phyloP scores from a whole-genome alignment of 2,888 invertebrate species.

The Creontiades dilutus region DNA sequence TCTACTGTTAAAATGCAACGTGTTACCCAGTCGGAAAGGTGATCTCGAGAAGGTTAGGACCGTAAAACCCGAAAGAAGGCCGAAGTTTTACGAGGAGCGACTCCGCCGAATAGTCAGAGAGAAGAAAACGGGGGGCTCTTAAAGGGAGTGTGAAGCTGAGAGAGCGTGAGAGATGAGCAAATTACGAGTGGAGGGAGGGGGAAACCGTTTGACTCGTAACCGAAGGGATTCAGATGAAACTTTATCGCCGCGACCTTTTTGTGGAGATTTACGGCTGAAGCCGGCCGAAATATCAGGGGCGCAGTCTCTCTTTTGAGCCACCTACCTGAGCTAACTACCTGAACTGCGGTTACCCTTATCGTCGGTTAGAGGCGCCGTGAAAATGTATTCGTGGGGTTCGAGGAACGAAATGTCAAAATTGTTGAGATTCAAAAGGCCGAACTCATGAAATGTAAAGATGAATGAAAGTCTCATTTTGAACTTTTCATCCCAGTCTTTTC shows the following conservation, averaged over 20 bases:
- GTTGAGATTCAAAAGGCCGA: too few species aligned
- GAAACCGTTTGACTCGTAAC: conserved; percentile 53
- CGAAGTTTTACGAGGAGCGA: not conserved
- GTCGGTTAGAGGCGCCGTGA: too few species aligned
- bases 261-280: conserved; percentile 33
- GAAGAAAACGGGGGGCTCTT: not conserved
- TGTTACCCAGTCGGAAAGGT: too few species aligned
- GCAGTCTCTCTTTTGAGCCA: too few species aligned
- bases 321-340: too few species aligned
- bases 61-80: conserved; percentile 15
- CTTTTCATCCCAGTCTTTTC: too few species aligned
- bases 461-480: too few species aligned
- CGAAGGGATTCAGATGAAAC: conserved; percentile 53
- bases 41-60: not conserved
- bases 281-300: conserved; percentile 46
- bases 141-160: not conserved
- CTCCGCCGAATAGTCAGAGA: not conserved
- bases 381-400: too few species aligned
- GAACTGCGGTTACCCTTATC: too few species aligned
- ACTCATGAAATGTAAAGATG: too few species aligned
- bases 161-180: not conserved
- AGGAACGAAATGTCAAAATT: too few species aligned
- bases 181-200: not conserved
- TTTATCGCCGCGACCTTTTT: conserved; percentile 59
- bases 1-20: too few species aligned